Percentiles rank a stretch among this genome's conserved stretches.
Evolutionary conservation across 1,140 invertebrate genomes (phyloP).

Genomic region (Dendroctonus valens): DNA sequence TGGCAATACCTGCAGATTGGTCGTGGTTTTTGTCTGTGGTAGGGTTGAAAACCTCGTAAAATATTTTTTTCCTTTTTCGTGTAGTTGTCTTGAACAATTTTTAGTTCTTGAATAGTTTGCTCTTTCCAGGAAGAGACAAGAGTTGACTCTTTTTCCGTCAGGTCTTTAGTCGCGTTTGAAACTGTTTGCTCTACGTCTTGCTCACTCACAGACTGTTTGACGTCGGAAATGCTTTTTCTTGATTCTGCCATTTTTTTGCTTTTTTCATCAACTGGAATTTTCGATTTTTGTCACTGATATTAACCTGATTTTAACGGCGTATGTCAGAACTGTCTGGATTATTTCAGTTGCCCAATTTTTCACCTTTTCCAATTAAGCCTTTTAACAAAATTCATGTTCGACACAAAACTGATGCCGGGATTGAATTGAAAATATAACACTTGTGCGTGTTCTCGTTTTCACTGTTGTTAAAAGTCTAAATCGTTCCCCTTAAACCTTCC

Average conservation of each 20-base stretch:
- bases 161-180: neutral
- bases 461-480: no score
- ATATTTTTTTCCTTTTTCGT: slow-evolving; percentile 7
- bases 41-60: neutral
- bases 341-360: neutral
- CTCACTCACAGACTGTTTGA: neutral
- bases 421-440: neutral
- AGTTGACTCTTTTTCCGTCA: neutral
- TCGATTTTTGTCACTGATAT: neutral
- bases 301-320: neutral
- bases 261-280: neutral
- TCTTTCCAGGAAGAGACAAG: neutral
- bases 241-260: neutral
- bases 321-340: neutral
- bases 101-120: neutral
- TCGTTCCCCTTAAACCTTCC: no score
- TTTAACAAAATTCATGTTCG: neutral
- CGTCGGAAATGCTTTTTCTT: neutral
- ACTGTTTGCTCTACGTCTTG: neutral
- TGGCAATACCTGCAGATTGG: neutral
- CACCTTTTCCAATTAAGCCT: neutral
- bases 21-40: neutral
- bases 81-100: slow-evolving; percentile 2
- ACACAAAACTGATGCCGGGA: neutral
- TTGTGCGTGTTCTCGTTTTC: no score